Evolutionary conservation across 2,888 invertebrate species (phyloP), one percentile per base, ranked within the genome.

Genomic region (Acanthosoma haemorrhoidale): DNA sequence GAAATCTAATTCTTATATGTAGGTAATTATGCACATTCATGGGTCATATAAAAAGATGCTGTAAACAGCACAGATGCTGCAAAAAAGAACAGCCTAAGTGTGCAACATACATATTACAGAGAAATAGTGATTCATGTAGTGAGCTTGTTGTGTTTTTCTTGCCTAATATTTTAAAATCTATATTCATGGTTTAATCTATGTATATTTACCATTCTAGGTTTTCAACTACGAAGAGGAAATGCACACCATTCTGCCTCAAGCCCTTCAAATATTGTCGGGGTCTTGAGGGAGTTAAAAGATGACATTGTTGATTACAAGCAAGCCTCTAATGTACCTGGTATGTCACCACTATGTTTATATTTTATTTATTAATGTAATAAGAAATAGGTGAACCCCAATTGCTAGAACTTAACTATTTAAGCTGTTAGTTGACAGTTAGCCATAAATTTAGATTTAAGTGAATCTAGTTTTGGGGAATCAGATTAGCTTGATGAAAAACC

Each of bases 281-380:
- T 73, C 3, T 43, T 73, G 39, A 63, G 51, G 16, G 72, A 73
- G 36, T 66, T 73, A 2, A 69, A 73, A 67, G 72, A 73, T 58
- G 72, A 73, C 43, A 73, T 73, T 13, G 71, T 70, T 4, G 31
- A 57, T 25, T 31, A 29, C 51, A 13, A 21, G 4, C 43, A 43
- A 13, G 11, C 51, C 29, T 51, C 13, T 25, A 21, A 25, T 6
- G 29, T n/a, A 25, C 2, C 51, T 25, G 51, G 51, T 51, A 51
- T 51, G n/a, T n/a, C n/a, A n/a, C n/a, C n/a, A n/a, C n/a, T n/a
- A n/a, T n/a, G n/a, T n/a, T n/a, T n/a, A n/a, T n/a, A n/a, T n/a
- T n/a, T n/a, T n/a, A n/a, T n/a, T n/a, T n/a, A n/a, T n/a, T n/a
- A n/a, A n/a, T n/a, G n/a, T n/a, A n/a, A n/a, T n/a, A n/a, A n/a